Conservation (phyloP, 2,797 vertebrate species). For the Scolopax rusticola region DNA sequence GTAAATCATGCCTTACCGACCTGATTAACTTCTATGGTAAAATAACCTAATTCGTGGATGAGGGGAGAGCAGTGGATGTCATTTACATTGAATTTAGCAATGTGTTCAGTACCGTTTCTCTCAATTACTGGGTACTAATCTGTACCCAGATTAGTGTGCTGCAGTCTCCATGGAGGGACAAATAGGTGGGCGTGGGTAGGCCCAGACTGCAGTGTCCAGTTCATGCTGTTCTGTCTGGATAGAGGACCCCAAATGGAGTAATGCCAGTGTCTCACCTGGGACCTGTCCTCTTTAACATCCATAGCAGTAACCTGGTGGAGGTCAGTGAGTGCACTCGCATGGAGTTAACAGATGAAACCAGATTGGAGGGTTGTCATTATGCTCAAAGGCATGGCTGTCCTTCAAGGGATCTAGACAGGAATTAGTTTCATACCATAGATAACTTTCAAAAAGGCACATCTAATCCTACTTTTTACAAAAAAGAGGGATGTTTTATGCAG, state of each 20-base stretch:
- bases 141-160: background rate
- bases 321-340: rapidly evolving
- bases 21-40: background rate
- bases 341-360: background rate
- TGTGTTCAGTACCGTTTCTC: background rate
- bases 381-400: background rate
- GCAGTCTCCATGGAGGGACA: background rate
- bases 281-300: background rate
- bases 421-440: background rate
- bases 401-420: background rate
- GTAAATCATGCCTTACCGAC: background rate
- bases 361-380: background rate
- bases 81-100: background rate
- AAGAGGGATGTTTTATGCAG: background rate
- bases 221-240: background rate
- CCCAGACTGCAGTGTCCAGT: background rate
- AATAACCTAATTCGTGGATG: too few relatives aligned
- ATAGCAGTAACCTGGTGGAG: background rate
- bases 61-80: background rate
- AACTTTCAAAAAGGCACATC: background rate
- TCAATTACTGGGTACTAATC: too few relatives aligned
- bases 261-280: background rate
- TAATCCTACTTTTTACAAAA: background rate
- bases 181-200: too few relatives aligned
- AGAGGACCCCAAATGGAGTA: background rate